Base-by-base conservation (phyloP, 1,140 invertebrate species). In the Lineus longissimus region DNA sequence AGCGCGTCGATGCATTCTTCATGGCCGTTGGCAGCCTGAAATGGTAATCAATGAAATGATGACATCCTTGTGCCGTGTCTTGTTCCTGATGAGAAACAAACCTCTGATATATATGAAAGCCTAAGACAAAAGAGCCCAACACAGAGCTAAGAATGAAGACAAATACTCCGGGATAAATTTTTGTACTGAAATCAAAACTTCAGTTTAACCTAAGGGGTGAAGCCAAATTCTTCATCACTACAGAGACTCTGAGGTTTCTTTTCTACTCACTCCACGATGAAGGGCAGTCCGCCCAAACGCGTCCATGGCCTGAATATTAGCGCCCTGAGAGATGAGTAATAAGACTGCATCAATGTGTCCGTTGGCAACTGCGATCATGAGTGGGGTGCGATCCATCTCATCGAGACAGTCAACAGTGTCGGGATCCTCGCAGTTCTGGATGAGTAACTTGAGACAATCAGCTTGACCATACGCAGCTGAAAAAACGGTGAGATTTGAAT, bases 241-340 rank as follows among this genome's bases (percentile, higher is more conserved):
- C n/a, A n/a, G n/a, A n/a, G n/a, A n/a, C n/a, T n/a, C n/a, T n/a
- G n/a, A 64, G 6, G 30, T 2, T 47, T 33, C 54, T 33, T 83
- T 82, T 64, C 78, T 73, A 31, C 81, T 80, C 33, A 86, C 86
- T 43, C 85, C 86, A 59, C 85, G 76, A 74, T 87, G 87, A 43
- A 88, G 73, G 80, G 87, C 84, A 9, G 87, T 86, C 66, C 86
- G 84, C 51, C 84, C 82, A 62, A 87, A 84, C 9, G 81, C 77
- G 70, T 89, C 88, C 0, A 89, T 86, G 67, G 89, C 90, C 79
- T 95, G 92, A 0, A 94, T 89, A 74, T 93, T 88, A 6, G 92
- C 90, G 57, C 87, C 86, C 45, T 89, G 89, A 66, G 90, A 87
- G 65, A 97, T 82, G 55, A 98, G 84, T 81, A 90, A 93, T 65